Conservation (phyloP, 2,888 invertebrate genomes). For the Phytoseiulus persimilis region DNA sequence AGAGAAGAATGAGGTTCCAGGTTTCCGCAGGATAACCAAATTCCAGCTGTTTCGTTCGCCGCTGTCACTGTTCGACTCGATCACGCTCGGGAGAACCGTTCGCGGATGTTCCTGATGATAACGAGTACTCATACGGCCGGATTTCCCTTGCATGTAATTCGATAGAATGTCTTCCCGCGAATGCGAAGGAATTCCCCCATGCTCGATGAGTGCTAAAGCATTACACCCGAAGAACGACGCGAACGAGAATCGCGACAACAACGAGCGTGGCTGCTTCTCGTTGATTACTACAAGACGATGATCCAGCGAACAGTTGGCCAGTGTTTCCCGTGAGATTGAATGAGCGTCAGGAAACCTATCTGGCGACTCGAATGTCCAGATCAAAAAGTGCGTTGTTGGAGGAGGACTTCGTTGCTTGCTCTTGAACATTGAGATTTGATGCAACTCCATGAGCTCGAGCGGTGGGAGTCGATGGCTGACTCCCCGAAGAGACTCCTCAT, state of each 20-base stretch:
- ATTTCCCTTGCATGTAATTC: conserved; percentile 28
- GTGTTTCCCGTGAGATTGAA: background rate
- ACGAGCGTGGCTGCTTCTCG: background rate
- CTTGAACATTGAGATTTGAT: no score
- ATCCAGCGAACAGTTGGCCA: background rate
- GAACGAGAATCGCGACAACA: background rate
- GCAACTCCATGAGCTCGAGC: no score
- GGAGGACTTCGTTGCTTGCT: no score
- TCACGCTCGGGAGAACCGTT: background rate
- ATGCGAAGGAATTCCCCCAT: background rate
- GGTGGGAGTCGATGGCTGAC: no score
- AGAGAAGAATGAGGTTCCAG: no score
- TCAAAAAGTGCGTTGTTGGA: no score
- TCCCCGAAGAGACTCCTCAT: no score
- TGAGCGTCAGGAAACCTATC: background rate
- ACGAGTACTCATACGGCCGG: conserved; percentile 13
- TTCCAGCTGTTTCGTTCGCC: background rate
- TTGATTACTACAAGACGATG: background rate
- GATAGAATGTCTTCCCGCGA: conserved; percentile 7
- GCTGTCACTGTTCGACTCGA: background rate
- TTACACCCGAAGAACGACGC: background rate
- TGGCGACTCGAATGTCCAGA: no score
- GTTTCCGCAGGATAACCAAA: no score
- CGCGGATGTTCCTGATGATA: conserved; percentile 40
- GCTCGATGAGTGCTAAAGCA: background rate